Evolutionary conservation across 2,113 vertebrate species (phyloP), one percentile per base, ranked within the genome.

Genomic region (Numida meleagris): DNA sequence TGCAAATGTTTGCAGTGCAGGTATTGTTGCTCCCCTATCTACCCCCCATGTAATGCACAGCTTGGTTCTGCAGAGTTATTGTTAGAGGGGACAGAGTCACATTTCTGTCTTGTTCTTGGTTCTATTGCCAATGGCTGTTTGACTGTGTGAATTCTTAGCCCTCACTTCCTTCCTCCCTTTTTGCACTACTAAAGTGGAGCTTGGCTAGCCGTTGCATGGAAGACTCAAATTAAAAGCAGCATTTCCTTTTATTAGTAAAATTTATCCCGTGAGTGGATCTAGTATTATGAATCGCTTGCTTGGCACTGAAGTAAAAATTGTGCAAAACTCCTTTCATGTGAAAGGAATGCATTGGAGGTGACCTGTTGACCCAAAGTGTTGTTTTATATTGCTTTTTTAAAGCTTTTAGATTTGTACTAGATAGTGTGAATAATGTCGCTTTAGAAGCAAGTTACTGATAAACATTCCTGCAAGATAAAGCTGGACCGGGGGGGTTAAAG

Each of bases 371-470:
- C 82, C 66, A 7, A 79, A 84, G 20, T 71, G 62, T 48, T 88
- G 34, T 63, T 89, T 85, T n/a, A n/a, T n/a, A n/a, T n/a, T n/a
- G n/a, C n/a, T n/a, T n/a, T n/a, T n/a, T n/a, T 55, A 91, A 92
- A 94, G 85, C 65, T 84, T 93, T 71, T 57, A 76, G 86, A 62
- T 89, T 82, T 80, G n/a, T 68, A n/a, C 86, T 84, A 78, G 88
- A 46, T 74, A 67, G 29, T 0, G 0, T 61, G 86, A 55, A 23
- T 74, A 63, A 66, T 46, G 31, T 43, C 0, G 0, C 79, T 66
- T 88, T 51, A 80, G 46, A 51, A 94, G 29, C 1, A 2, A 59
- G 42, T 43, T 78, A n/a, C 59, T 71, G 66, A 57, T 90, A 80
- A 95, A 76, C 57, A 15, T 67, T 92, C 27, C 38, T 63, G 18